Base-by-base conservation (phyloP, 1,140 invertebrate genomes). In the Dendroctonus valens region DNA sequence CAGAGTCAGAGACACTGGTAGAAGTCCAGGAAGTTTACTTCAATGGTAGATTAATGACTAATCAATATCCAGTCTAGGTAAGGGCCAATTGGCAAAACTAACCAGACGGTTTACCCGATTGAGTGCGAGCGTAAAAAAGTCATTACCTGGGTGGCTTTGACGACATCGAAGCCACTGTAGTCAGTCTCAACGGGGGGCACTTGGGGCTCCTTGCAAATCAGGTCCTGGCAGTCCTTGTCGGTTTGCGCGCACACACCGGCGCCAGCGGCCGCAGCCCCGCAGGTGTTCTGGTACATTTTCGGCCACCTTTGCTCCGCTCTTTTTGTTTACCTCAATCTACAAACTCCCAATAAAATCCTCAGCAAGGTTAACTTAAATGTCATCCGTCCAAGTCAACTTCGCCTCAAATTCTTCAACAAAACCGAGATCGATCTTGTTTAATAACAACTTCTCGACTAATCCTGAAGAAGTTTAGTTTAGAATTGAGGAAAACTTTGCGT, bases 141-240 rank as follows among this genome's bases (percentile, higher is more conserved):
- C 26, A 46, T 76, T 81, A 88, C 87, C 82, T 94, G 92, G 26
- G 94, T 96, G 5, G 96, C 96, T 83, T 93, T 93, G 26, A 98
- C 90, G 72, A 97, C 96, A 76, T 97, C 94, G 80, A 93, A 96
- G 58, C 87, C 87, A 73, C 87, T 91, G 73, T 88, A 91, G 74
- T 94, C 92, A 59, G 88, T 87, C 74, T 87, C 85, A 9, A 83
- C 76, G 11, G 83, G 82, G 44, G 82, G 83, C 65, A 84, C 82
- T 59, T 79, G 76, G n/a, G 82, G 81, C 66, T 86, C 85, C 63
- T 83, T 82, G 55, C 83, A 77, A 65, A 83, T 82, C 64, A 83
- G 70, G 53, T 79, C 80, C 42, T 83, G 81, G 54, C 78, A 79
- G 49, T 83, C 82, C 50, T 77, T 75, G 59, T 82, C 82, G 7